phyloP scores from a whole-genome alignment of 2,113 vertebrate species.

The Psephotus haematonotus region DNA sequence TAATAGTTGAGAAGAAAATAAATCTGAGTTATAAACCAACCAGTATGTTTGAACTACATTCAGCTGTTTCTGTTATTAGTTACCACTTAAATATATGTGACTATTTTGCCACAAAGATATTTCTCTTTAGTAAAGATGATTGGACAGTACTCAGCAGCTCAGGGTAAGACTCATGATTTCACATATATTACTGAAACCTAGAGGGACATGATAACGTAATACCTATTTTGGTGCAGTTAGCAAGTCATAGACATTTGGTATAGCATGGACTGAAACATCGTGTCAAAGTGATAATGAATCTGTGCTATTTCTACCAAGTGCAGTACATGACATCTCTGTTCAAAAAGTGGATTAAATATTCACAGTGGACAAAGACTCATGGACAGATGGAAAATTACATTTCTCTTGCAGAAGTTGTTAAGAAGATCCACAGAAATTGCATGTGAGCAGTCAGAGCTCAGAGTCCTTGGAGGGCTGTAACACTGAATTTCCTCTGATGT shows the following conservation, averaged over 20 bases:
- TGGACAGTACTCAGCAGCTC: neutral
- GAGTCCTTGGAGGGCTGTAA: neutral
- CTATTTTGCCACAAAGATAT: neutral
- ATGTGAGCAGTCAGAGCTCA: neutral
- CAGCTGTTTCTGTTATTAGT: neutral
- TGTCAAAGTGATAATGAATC: neutral
- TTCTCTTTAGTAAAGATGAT: neutral
- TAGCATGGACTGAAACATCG: neutral
- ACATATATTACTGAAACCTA: neutral
- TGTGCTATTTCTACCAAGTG: neutral
- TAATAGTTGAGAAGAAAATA: neutral
- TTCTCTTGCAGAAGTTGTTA: neutral
- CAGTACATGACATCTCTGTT: neutral
- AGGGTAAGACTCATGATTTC: neutral
- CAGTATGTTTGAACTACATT: neutral
- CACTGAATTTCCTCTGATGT: neutral
- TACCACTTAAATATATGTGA: neutral
- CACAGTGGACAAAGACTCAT: neutral
- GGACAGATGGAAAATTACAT: neutral
- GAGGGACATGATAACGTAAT: neutral
- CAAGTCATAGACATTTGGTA: neutral
- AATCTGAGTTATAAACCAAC: neutral
- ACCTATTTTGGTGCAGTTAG: constrained; percentile 8
- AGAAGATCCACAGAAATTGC: neutral
- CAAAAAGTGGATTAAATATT: neutral